Evolutionary conservation across 2,888 invertebrate species (phyloP), one percentile per base, ranked within the genome.

Genomic region (Hesperia comma): DNA sequence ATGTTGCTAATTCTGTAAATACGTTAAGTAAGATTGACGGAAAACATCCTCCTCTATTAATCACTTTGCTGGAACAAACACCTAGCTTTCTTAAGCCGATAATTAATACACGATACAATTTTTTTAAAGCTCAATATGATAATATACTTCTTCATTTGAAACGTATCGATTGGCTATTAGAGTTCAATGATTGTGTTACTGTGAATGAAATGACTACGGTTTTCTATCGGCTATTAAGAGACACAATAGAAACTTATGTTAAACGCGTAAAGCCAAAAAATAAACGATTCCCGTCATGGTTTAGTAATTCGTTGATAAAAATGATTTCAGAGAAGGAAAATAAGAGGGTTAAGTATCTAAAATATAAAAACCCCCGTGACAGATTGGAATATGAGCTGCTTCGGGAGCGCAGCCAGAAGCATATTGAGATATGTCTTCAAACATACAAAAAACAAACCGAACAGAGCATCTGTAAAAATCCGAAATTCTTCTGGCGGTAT

Each of bases 371-470:
- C 19, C 60, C 49, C 6, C 46, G 46, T 0, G 60, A 60, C 6
- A n/a, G 17, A 49, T 4, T 60, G 33, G 60, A 60, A 33, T 60
- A 21, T 33, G 49, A 61, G 37, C 33, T 61, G 14, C 8, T 61
- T 12, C 61, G 61, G n/a, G 49, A 61, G 8, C 61, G 61, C 32
- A 32, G 17, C 21, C 61, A 61, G 17, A 61, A 15, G 6, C 8
- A 51, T 37, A n/a, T 14, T 17, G 61, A 49, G 7, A 17, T 21
- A 17, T 61, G 61, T 1, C 8, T 61, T n/a, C 8, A 8, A 12
- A 33, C n/a, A 17, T 61, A 26, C 51, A 61, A 61, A 15, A 51
- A 14, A 37, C 43, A n/a, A 51, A 51, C 51, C n/a, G 61, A 61
- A n/a, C 0, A 1, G 2, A 33, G 37, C 5, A 33, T 61, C n/a